Evolutionary conservation across 1,140 invertebrate genomes (phyloP).

Genomic region (Elysia chlorotica): DNA sequence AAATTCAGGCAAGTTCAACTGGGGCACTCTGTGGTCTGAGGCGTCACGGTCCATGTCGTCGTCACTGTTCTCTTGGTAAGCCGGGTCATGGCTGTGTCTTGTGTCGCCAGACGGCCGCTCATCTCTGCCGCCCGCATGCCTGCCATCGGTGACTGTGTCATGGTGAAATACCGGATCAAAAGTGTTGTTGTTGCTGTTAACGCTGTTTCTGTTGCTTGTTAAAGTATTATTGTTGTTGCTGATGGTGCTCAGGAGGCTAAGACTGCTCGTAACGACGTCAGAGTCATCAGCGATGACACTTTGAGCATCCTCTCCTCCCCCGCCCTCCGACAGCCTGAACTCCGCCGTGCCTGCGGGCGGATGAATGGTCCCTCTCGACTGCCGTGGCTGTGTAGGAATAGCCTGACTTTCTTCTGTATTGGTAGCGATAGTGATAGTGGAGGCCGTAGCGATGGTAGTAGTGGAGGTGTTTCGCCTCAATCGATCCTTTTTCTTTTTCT

Average conservation of each 20-base stretch:
- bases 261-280: not conserved
- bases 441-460: no score
- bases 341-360: not conserved
- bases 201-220: not conserved
- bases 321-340: not conserved
- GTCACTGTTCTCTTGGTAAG: not conserved
- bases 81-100: not conserved
- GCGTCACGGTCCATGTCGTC: slow-evolving; percentile 15
- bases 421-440: no score
- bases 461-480: no score
- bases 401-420: no score
- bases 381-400: not conserved
- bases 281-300: not conserved
- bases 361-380: not conserved
- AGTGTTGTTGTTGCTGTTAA: not conserved
- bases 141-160: not conserved
- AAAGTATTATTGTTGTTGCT: no score
- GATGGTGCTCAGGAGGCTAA: not conserved
- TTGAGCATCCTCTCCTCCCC: not conserved
- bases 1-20: not conserved
- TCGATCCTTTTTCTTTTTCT: no score
- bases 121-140: not conserved
- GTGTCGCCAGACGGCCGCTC: not conserved
- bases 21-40: not conserved
- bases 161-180: not conserved